Evolutionary conservation across 2,888 invertebrate species (phyloP).

Genomic region (Philaethria dido): DNA sequence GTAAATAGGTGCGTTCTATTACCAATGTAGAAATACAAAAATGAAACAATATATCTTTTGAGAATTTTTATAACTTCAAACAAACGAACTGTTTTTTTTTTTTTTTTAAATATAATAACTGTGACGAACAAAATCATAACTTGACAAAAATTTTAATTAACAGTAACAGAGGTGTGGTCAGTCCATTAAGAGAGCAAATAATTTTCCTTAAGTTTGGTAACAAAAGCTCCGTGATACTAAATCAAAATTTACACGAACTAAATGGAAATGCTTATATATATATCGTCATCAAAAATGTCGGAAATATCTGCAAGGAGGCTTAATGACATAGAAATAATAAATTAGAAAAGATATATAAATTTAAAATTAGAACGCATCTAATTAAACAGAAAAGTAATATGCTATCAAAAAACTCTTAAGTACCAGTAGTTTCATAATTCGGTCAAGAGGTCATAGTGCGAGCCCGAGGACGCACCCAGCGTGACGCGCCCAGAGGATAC

Average conservation of each 20-base stretch:
- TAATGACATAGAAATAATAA: not conserved
- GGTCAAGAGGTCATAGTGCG: constrained; percentile 67
- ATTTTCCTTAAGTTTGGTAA: constrained; percentile 45
- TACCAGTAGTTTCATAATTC: constrained; percentile 31
- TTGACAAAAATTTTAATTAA: constrained; percentile 37
- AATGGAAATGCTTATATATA: not conserved
- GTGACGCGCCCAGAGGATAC: constrained; percentile 71
- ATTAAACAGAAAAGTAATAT: constrained; percentile 58
- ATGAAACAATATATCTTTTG: no score
- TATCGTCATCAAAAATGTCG: not conserved
- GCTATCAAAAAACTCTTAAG: constrained; percentile 59
- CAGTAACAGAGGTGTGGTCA: constrained; percentile 51
- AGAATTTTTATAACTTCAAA: no score
- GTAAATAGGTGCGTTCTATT: no score
- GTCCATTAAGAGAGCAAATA: constrained; percentile 77
- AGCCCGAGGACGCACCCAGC: constrained; percentile 76
- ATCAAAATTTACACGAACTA: not conserved
- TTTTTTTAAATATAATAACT: not conserved
- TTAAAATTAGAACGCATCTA: not conserved
- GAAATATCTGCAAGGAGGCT: not conserved
- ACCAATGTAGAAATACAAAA: no score
- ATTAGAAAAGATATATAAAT: not conserved
- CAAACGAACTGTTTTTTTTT: no score
- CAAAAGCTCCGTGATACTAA: not conserved
- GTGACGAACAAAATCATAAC: not conserved